phyloP scores from a whole-genome alignment of 2,888 invertebrate species.

The Ypsolopha sequella region DNA sequence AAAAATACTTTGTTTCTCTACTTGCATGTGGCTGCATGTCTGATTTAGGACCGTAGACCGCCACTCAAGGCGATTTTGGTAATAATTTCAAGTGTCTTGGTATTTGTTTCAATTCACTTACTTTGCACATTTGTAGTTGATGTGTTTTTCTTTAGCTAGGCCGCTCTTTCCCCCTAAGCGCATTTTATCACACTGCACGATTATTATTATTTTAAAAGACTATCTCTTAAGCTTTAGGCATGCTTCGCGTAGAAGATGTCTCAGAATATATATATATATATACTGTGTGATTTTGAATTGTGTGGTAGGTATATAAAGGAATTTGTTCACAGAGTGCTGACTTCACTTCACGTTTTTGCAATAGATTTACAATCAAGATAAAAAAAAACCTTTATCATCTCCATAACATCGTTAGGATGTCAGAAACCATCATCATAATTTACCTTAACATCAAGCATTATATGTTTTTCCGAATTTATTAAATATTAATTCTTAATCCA shows the following conservation, averaged over 20 bases:
- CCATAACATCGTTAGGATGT: no score
- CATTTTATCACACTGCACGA: conserved; percentile 68
- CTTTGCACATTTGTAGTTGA: conserved; percentile 67
- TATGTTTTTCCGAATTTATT: not conserved
- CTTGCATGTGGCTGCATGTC: conserved; percentile 69
- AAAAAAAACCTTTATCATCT: no score
- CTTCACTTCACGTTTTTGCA: not conserved
- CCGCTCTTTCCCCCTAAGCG: conserved; percentile 62
- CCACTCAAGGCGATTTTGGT: conserved; percentile 63
- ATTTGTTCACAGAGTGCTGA: conserved; percentile 3
- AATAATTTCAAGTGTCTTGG: conserved; percentile 44
- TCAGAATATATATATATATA: conserved; percentile 14
- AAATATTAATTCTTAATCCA: conserved; percentile 3
- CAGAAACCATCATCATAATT: not conserved
- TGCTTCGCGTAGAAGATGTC: conserved; percentile 65
- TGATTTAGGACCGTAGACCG: conserved; percentile 64
- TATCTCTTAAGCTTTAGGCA: conserved; percentile 65
- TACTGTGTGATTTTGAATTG: conserved; percentile 11
- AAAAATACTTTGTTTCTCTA: conserved; percentile 46
- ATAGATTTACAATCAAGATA: no score
- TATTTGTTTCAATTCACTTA: conserved; percentile 58
- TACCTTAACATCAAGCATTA: not conserved
- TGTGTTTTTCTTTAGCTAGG: conserved; percentile 66
- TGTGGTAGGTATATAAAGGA: not conserved
- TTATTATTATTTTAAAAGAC: conserved; percentile 57